These are phyloP conservation scores for Tetramorium parvispinum DNA, from an alignment of 1,140 invertebrate species.

Conservation along the genomic window DNA sequence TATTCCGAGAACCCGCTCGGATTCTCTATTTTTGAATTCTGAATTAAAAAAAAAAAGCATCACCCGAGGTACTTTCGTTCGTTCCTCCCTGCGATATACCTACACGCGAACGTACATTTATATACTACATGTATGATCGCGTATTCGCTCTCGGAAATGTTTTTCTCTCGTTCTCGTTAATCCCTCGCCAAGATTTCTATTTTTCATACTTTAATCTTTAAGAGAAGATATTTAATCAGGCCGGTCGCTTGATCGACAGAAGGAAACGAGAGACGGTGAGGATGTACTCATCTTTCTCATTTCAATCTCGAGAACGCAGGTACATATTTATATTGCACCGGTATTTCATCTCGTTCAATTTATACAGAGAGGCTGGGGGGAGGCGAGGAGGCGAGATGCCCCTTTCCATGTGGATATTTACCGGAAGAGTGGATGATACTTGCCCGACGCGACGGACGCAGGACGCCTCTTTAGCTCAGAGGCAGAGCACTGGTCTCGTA, in stretches of 20 bases:
- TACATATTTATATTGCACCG: not conserved
- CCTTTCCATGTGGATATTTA: not conserved
- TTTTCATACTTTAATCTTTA: not conserved
- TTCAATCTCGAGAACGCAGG: not conserved
- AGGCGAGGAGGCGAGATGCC: no score
- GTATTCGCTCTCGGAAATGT: no score
- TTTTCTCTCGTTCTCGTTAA: no score
- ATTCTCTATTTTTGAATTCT: not conserved
- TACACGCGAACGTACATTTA: no score
- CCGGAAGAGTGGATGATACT: not conserved
- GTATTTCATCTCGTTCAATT: not conserved
- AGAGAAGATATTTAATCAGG: not conserved
- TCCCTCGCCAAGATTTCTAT: not conserved
- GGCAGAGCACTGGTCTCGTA: conserved; percentile 93
- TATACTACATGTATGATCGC: no score
- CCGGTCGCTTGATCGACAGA: no score
- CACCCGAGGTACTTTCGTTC: no score
- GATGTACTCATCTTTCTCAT: not conserved
- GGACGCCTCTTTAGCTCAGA: conserved; percentile 90
- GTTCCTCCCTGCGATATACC: no score
- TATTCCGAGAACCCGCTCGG: not conserved
- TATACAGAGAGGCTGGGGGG: not conserved
- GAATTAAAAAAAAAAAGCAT: no score
- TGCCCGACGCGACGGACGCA: not conserved
- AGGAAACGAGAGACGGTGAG: not conserved